Base-by-base conservation (phyloP, 2,888 invertebrate species). In the Phyllotreta cruciferae region DNA sequence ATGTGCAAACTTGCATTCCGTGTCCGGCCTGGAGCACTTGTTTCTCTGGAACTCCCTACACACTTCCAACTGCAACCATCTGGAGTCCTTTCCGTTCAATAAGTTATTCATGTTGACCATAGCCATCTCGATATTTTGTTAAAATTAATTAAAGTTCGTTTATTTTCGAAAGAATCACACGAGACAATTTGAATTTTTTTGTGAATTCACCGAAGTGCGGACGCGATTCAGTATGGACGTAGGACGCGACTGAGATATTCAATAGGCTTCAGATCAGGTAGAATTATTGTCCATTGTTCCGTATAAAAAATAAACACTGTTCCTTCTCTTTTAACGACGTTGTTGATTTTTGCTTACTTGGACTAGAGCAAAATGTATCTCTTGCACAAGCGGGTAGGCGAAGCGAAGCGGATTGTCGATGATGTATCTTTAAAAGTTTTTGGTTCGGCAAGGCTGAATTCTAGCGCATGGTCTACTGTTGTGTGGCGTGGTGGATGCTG, bases 1-100 rank as follows among this genome's bases (percentile, higher is more conserved):
- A 88, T 99, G 99, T 74, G 99, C 98, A 84, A 98, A 99, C 88
- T 99, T 99, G 91, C 99, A 99, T 86, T 99, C 98, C 82, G 96
- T 94, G 86, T 99, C 98, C 72, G 96, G 93, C 81, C 99, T 90
- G 79, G 97, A 94, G 86, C 99, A 99, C 88, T 98, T 98, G 89
- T 97, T 98, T 84, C 99, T 90, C 87, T 98, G 98, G 86, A 95
- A 99, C 87, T 99, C 99, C 77, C 98, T 91, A 88, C 95, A 96
- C 83, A 98, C 99, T 87, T 99, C 99, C 83, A 99, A 88, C 84
- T 99, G 98, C 79, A 99, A 90, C 99, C 99, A 99, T 83, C 98
- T 93, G 77, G 98, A 98, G 88, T 99, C 99, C 86, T 98, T 99
- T 81, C 95, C 96, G 86, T 95, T 96, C 81, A 96, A 88, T 81